A percentile compares a stretch with the other conserved stretches of the same genome.
These are phyloP conservation scores for Athene noctua DNA, from an alignment of 2,113 vertebrate species.

Conservation along the genomic window DNA sequence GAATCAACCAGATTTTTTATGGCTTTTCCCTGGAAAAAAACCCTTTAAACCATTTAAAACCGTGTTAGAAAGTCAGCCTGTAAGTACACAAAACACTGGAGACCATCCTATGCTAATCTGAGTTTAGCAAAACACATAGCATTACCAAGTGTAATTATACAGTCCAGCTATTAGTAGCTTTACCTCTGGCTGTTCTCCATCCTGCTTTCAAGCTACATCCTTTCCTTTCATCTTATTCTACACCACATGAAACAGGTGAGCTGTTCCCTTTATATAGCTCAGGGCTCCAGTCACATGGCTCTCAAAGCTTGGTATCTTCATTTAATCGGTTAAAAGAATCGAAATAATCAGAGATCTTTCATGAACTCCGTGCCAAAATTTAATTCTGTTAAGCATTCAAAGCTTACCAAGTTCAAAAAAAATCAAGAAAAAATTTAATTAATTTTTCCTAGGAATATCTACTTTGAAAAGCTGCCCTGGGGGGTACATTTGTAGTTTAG, in stretches of 20 bases:
- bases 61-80: not conserved
- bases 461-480: constrained; percentile 60
- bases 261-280: constrained; percentile 47
- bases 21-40: not conserved
- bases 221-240: constrained; percentile 56
- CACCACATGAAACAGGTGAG: constrained; percentile 64
- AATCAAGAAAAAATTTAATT: constrained; percentile 18
- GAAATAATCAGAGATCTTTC: constrained; percentile 60
- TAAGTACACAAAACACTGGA: constrained; percentile 26
- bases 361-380: constrained; percentile 43
- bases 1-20: not conserved
- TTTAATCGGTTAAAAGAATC: constrained; percentile 62
- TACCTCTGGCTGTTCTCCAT: constrained; percentile 66
- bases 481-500: constrained; percentile 41
- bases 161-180: constrained; percentile 70
- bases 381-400: constrained; percentile 50
- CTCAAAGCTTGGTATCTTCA: constrained; percentile 46
- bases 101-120: constrained; percentile 55
- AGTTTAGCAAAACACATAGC: constrained; percentile 63
- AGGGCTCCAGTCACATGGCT: constrained; percentile 40
- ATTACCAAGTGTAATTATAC: constrained; percentile 66
- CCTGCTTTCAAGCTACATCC: constrained; percentile 46
- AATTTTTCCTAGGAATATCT: constrained; percentile 33
- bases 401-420: constrained; percentile 21
- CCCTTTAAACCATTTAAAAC: not conserved